Evolutionary conservation across 2,113 vertebrate genomes (phyloP).

Genomic region (Ondatra zibethicus): DNA sequence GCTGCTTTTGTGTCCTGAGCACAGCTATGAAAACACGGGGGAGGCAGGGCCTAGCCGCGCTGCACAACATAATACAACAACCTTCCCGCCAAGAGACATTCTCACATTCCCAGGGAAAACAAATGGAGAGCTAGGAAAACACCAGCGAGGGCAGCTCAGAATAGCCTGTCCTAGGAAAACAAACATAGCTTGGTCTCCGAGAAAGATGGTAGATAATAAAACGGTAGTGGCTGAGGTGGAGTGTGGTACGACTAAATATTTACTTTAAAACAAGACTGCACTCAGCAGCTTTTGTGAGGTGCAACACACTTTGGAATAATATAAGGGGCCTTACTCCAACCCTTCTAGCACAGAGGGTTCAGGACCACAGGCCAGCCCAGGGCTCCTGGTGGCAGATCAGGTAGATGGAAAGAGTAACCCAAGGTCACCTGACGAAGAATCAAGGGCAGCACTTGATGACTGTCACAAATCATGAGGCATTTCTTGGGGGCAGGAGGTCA

Average conservation of each 20-base stretch:
- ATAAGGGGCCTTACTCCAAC: slow-evolving; percentile 10
- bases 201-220: slow-evolving; percentile 83
- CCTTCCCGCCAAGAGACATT: slow-evolving; percentile 70
- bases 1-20: neutral
- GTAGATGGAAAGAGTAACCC: neutral
- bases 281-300: slow-evolving; percentile 62
- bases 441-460: neutral
- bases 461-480: neutral
- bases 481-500: neutral
- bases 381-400: neutral
- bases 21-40: slow-evolving; percentile 22
- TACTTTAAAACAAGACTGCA: slow-evolving; percentile 79
- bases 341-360: neutral
- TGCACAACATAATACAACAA: slow-evolving; percentile 72
- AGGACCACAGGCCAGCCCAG: neutral
- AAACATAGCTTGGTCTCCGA: slow-evolving; percentile 82
- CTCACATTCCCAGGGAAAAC: slow-evolving; percentile 85
- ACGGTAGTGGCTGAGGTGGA: slow-evolving; percentile 65
- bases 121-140: slow-evolving; percentile 82
- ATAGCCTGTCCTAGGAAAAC: slow-evolving; percentile 83
- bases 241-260: slow-evolving; percentile 80
- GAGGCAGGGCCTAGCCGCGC: slow-evolving; percentile 35
- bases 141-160: slow-evolving; percentile 77
- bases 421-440: neutral
- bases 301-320: slow-evolving; percentile 30